These are phyloP conservation scores for Coelopa frigida DNA, from an alignment of 1,140 invertebrate genomes.

Conservation along the genomic window DNA sequence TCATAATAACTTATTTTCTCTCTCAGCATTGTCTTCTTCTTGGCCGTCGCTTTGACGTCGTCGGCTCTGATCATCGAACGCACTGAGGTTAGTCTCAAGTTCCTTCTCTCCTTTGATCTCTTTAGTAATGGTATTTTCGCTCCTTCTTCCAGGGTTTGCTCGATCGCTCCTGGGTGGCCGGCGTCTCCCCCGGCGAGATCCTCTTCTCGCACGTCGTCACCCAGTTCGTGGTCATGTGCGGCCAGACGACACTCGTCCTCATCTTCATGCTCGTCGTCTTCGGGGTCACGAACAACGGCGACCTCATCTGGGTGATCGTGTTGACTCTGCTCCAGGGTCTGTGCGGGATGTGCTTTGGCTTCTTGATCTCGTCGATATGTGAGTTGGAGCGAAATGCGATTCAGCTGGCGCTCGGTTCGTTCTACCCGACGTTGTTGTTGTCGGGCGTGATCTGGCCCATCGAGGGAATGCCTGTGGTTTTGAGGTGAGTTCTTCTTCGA, in stretches of 20 bases:
- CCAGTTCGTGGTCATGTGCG: slow-evolving; percentile 88
- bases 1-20: slow-evolving; percentile 1
- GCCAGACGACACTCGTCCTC: slow-evolving; percentile 80
- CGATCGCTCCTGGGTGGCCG: slow-evolving; percentile 81
- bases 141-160: slow-evolving; percentile 61
- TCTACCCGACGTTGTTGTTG: slow-evolving; percentile 86
- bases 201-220: slow-evolving; percentile 87
- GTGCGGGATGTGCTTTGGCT: slow-evolving; percentile 91
- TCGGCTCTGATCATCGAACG: slow-evolving; percentile 86
- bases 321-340: slow-evolving; percentile 79
- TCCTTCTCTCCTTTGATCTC: not conserved
- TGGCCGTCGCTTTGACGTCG: slow-evolving; percentile 86
- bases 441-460: slow-evolving; percentile 88
- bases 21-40: slow-evolving; percentile 88
- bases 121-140: slow-evolving; percentile 2
- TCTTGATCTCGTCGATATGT: slow-evolving; percentile 89
- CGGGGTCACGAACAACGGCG: slow-evolving; percentile 76
- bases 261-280: slow-evolving; percentile 88
- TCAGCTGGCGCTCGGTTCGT: slow-evolving; percentile 86
- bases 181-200: slow-evolving; percentile 82
- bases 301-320: slow-evolving; percentile 73
- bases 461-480: slow-evolving; percentile 77
- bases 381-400: slow-evolving; percentile 90
- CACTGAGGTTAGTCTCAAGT: slow-evolving; percentile 48
- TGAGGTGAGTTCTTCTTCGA: slow-evolving; percentile 47